Base-by-base conservation (phyloP, 2,797 vertebrate genomes). In the Aulostomus chinensis region DNA sequence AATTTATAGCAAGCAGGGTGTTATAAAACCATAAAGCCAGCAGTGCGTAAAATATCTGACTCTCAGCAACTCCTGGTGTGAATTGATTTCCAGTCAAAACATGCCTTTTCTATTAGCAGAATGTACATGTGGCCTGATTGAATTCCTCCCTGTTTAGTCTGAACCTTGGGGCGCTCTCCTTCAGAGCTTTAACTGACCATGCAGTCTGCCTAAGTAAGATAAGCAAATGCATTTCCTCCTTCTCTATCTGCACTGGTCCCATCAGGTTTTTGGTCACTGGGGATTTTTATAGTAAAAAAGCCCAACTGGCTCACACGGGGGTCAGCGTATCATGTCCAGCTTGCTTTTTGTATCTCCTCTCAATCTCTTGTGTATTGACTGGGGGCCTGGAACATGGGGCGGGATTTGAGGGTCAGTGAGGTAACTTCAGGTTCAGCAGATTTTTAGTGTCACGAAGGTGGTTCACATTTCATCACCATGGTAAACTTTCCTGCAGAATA, bases 1-100 rank as follows among this genome's bases (percentile, higher is more conserved):
- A 3, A 47, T 70, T 68, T 57, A 63, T 68, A 46, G 76, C 47
- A 36, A 16, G 51, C 52, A 14, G 25, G 9, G 29, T 58, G 72
- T 74, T 77, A 58, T 65, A 47, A 76, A 83, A 79, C 63, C 73
- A 61, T 67, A 42, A 68, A 61, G 53, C 63, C 71, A 73, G 50
- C 47, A 31, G 66, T 21, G 80, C 64, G 4, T 76, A 68, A 86
- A 86, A 76, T 61, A 64, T 78, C 60, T 67, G 73, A 74, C 64
- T 76, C 63, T 61, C 51, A 56, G 53, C 42, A 58, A 49, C 72
- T 58, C 78, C 85, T 73, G 81, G 15, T 25, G 54, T 67, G 59
- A 80, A 88, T 86, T 76, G 80, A 88, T 86, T 86, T 86, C 67
- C 73, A 76, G 54, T 84, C 83, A 69, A 55, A 69, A 52, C 70